phyloP scores from a whole-genome alignment of 2,888 invertebrate genomes.

The Troglohyphantes excavatus region DNA sequence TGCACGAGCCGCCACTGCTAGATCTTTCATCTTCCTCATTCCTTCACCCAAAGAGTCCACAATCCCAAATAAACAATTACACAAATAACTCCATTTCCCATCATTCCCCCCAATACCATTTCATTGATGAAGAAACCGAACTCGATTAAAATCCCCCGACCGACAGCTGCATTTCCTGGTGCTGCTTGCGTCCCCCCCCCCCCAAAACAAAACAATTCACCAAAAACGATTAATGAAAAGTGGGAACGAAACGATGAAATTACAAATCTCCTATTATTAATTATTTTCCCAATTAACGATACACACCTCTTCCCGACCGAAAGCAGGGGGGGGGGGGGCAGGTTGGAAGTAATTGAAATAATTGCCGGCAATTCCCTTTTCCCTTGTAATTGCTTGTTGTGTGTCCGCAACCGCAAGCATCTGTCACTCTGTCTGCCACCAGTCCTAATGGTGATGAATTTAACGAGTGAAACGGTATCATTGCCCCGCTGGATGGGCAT shows the following conservation, averaged over 20 bases:
- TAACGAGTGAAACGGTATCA: constrained; percentile 51
- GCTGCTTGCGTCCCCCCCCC: too few species aligned
- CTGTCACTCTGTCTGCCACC: constrained; percentile 45
- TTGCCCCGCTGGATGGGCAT: constrained; percentile 46
- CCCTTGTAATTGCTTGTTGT: constrained; percentile 53
- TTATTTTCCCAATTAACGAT: constrained; percentile 63
- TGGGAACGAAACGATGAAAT: constrained; percentile 20
- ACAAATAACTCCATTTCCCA: too few species aligned
- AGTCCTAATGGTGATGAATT: constrained; percentile 59
- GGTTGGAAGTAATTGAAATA: constrained; percentile 57
- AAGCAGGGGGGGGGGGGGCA: neutral
- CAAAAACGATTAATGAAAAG: constrained; percentile 43
- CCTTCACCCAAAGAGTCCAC: too few species aligned
- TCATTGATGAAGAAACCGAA: too few species aligned
- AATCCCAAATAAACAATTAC: too few species aligned
- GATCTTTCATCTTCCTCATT: too few species aligned
- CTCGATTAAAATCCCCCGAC: too few species aligned
- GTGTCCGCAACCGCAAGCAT: constrained; percentile 31
- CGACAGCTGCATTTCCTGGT: too few species aligned
- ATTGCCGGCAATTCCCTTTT: constrained; percentile 56
- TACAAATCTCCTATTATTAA: constrained; percentile 57
- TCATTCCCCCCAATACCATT: too few species aligned
- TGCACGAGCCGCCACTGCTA: too few species aligned
- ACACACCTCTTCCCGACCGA: constrained; percentile 17
- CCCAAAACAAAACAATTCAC: too few species aligned